A percentile compares a stretch with the other conserved stretches of the same genome.
These are phyloP conservation scores for Chloromyia formosa DNA, from an alignment of 2,888 invertebrate species.

Conservation along the genomic window DNA sequence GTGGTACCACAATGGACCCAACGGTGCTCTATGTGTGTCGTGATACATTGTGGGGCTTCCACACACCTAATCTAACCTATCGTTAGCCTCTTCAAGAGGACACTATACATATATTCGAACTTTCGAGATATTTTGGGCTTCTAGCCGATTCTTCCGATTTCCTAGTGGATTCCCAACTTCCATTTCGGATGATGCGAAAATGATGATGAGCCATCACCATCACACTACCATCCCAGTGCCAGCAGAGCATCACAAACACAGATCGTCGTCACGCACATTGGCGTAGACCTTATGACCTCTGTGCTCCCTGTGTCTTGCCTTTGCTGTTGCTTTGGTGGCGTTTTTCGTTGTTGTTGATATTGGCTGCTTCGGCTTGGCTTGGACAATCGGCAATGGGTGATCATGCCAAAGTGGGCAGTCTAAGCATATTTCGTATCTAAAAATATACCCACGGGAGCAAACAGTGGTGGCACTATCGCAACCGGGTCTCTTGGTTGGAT, in stretches of 20 bases:
- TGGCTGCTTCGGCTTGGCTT: not conserved
- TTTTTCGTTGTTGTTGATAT: too few species aligned
- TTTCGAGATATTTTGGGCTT: too few species aligned
- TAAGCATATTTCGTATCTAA: conserved; percentile 20
- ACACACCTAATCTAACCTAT: too few species aligned
- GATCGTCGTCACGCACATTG: conserved; percentile 28
- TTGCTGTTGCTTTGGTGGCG: not conserved
- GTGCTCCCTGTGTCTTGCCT: conserved; percentile 40
- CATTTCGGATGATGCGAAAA: too few species aligned
- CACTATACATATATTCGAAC: too few species aligned
- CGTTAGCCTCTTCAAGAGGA: too few species aligned
- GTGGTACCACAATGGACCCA: too few species aligned
- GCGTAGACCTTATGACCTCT: conserved; percentile 48
- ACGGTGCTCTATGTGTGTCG: too few species aligned
- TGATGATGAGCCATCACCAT: not conserved
- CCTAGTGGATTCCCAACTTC: too few species aligned
- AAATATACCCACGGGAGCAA: conserved; percentile 32
- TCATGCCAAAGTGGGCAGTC: conserved; percentile 25
- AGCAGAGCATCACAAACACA: conserved; percentile 12
- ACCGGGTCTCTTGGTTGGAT: not conserved
- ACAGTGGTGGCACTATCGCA: not conserved
- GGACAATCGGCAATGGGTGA: conserved; percentile 11
- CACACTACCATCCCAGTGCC: not conserved
- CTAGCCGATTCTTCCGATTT: too few species aligned
- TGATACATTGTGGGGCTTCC: too few species aligned